Evolutionary conservation across 2,797 vertebrate genomes (phyloP).

Genomic region (Aeoliscus strigatus): DNA sequence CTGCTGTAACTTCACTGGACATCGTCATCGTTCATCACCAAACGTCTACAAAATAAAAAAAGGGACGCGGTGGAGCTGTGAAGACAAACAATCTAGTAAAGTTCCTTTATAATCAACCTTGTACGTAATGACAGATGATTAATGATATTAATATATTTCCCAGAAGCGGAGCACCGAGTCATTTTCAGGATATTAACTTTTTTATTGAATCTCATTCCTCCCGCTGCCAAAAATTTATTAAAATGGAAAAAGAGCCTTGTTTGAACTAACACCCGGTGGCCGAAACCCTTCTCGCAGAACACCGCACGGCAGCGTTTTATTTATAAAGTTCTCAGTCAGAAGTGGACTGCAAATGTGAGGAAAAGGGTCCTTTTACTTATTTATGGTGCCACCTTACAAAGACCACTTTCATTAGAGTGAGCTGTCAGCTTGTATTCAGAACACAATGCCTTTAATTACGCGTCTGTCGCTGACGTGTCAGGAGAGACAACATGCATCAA

Average conservation of each 20-base stretch:
- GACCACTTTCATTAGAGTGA: constrained; percentile 54
- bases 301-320: constrained; percentile 54
- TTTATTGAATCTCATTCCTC: constrained; percentile 45
- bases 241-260: constrained; percentile 50
- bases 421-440: constrained; percentile 50
- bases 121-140: constrained; percentile 50
- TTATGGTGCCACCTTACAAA: constrained; percentile 46
- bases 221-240: constrained; percentile 52
- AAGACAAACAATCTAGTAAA: too few species aligned
- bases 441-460: constrained; percentile 70
- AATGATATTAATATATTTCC: constrained; percentile 60
- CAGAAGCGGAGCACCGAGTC: constrained; percentile 28
- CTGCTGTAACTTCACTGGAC: too few species aligned
- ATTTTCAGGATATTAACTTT: constrained; percentile 57
- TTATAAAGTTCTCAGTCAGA: constrained; percentile 46
- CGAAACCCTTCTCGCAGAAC: constrained; percentile 24
- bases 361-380: constrained; percentile 59
- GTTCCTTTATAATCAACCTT: constrained; percentile 25
- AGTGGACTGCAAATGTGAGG: constrained; percentile 14
- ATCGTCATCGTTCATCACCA: too few species aligned
- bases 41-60: too few species aligned
- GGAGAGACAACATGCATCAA: constrained; percentile 66
- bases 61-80: too few species aligned
- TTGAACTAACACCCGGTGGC: constrained; percentile 35
- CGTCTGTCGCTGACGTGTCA: constrained; percentile 58